phyloP scores from a whole-genome alignment of 2,113 vertebrate species.

The Hemibagrus wyckioides region DNA sequence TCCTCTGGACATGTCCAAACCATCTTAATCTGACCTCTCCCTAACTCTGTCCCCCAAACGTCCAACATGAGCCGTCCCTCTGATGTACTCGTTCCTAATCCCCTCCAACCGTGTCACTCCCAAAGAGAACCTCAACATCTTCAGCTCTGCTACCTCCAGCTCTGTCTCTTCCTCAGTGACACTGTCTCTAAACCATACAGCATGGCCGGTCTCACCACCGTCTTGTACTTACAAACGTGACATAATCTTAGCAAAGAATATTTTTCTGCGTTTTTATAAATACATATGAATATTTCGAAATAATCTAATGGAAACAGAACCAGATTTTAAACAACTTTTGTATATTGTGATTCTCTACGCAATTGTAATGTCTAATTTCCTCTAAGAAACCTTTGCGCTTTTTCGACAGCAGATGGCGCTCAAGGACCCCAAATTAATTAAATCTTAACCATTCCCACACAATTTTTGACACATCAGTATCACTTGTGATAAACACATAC shows the following conservation, averaged over 20 bases:
- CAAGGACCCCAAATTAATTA: neutral
- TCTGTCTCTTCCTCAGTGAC: too few relatives aligned
- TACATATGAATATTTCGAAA: neutral
- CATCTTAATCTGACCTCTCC: too few relatives aligned
- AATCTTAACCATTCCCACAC: neutral
- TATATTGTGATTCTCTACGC: neutral
- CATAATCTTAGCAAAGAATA: neutral
- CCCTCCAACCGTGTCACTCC: too few relatives aligned
- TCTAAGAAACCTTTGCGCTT: neutral
- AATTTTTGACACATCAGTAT: neutral
- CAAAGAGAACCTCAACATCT: too few relatives aligned
- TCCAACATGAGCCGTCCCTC: too few relatives aligned
- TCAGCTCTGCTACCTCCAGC: too few relatives aligned
- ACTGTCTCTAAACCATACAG: too few relatives aligned
- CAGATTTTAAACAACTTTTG: neutral
- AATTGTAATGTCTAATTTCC: too few relatives aligned
- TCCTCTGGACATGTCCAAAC: too few relatives aligned
- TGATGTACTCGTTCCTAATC: too few relatives aligned
- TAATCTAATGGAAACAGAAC: neutral
- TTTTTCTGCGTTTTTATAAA: neutral
- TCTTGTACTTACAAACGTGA: neutral
- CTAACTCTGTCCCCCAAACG: too few relatives aligned
- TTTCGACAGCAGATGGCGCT: constrained; percentile 6
- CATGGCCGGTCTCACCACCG: too few relatives aligned
- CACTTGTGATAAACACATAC: neutral